Conservation (phyloP, 2,113 vertebrate species). For the Macaca mulatta region DNA sequence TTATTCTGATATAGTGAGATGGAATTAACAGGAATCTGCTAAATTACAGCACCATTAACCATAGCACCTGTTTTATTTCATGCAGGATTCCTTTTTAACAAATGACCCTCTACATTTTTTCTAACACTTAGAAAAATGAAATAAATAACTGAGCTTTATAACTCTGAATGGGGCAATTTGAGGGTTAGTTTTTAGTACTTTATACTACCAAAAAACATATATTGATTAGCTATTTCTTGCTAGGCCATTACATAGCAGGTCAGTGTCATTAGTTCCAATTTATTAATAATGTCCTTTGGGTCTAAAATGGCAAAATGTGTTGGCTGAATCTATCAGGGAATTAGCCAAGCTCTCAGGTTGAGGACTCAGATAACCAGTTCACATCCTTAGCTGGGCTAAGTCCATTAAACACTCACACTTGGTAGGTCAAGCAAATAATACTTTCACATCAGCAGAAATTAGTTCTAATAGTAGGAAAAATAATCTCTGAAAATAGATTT, state of each 20-base stretch:
- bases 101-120: not conserved
- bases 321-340: conserved; percentile 19
- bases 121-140: conserved; percentile 4
- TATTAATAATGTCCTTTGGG: not conserved
- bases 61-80: not conserved
- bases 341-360: conserved; percentile 55
- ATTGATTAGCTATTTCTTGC: not conserved
- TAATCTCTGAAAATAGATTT: conserved; percentile 64
- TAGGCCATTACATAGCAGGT: not conserved
- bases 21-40: not conserved
- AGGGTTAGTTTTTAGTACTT: not conserved
- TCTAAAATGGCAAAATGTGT: conserved; percentile 25
- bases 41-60: not conserved
- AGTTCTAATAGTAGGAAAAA: conserved; percentile 54
- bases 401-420: conserved; percentile 58
- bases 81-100: not conserved
- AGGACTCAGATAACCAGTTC: conserved; percentile 38
- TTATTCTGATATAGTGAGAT: not conserved
- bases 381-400: conserved; percentile 39
- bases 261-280: not conserved
- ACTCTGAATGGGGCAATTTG: not conserved
- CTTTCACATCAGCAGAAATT: conserved; percentile 68
- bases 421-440: conserved; percentile 63
- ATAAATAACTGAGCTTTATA: not conserved
- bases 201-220: not conserved